phyloP scores from a whole-genome alignment of 1,140 invertebrate genomes.

The Heliconius hermathena region DNA sequence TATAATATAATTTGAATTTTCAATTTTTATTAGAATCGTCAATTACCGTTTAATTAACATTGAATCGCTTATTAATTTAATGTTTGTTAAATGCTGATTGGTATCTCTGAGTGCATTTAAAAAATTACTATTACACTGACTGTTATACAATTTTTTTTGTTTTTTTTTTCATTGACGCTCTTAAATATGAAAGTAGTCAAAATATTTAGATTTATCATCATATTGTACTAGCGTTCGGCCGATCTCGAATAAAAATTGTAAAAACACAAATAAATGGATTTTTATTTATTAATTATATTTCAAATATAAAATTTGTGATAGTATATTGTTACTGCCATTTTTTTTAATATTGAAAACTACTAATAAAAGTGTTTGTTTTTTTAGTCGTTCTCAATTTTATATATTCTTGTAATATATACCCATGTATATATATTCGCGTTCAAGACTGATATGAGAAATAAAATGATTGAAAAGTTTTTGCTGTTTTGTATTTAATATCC shows the following conservation, averaged over 20 bases:
- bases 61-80: neutral
- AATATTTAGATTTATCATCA: no score
- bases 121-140: neutral
- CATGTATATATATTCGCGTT: neutral
- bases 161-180: neutral
- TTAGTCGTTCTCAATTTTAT: neutral
- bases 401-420: neutral
- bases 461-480: neutral
- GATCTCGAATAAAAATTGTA: conserved; percentile 12
- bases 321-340: neutral
- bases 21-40: neutral
- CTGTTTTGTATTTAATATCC: neutral
- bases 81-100: neutral
- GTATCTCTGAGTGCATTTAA: neutral
- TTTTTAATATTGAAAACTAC: neutral
- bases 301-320: neutral
- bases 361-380: neutral
- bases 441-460: conserved; percentile 9
- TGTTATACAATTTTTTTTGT: neutral
- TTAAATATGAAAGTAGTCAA: no score
- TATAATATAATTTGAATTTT: no score
- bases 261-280: conserved; percentile 4
- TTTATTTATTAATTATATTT: conserved; percentile 5
- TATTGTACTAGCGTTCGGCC: neutral
- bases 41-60: neutral